Evolutionary conservation across 2,113 vertebrate genomes (phyloP).

Genomic region (Chrysemys picta): DNA sequence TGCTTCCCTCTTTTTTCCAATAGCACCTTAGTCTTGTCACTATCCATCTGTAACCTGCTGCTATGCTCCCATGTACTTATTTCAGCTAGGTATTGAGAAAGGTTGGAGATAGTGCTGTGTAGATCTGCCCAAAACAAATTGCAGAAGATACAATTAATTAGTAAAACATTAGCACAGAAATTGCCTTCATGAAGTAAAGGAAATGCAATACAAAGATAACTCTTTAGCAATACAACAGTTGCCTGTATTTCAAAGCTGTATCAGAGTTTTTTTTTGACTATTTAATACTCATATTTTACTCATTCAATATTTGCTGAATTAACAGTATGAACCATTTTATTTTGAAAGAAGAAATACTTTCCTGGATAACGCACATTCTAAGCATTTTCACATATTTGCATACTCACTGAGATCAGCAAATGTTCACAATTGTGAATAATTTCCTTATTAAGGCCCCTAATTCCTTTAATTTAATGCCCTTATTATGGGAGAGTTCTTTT

Average conservation of each 20-base stretch:
- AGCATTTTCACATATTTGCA: not conserved
- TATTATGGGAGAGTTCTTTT: slow-evolving; percentile 39
- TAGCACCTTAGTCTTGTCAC: not conserved
- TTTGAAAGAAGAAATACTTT: not conserved
- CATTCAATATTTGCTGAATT: not conserved
- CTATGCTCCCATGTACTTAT: not conserved
- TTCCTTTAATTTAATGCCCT: slow-evolving; percentile 30
- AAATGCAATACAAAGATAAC: not conserved
- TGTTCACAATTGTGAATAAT: slow-evolving; percentile 16
- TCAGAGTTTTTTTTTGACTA: not conserved
- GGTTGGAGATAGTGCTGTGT: not conserved
- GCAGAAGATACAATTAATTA: not conserved
- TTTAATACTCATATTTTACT: not conserved
- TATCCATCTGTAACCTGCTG: not conserved
- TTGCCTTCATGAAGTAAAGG: not conserved
- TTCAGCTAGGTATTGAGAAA: not conserved
- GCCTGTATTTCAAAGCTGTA: not conserved
- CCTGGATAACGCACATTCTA: not conserved
- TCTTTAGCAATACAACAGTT: not conserved
- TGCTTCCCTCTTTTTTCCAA: not conserved
- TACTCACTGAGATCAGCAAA: slow-evolving; percentile 1
- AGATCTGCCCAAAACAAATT: not conserved
- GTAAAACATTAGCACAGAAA: not conserved
- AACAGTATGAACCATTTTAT: not conserved
- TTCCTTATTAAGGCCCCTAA: slow-evolving; percentile 46